Percentiles rank a stretch among this genome's conserved stretches.
Conservation (phyloP, 2,113 vertebrate genomes). For the Phyllopteryx taeniolatus region DNA sequence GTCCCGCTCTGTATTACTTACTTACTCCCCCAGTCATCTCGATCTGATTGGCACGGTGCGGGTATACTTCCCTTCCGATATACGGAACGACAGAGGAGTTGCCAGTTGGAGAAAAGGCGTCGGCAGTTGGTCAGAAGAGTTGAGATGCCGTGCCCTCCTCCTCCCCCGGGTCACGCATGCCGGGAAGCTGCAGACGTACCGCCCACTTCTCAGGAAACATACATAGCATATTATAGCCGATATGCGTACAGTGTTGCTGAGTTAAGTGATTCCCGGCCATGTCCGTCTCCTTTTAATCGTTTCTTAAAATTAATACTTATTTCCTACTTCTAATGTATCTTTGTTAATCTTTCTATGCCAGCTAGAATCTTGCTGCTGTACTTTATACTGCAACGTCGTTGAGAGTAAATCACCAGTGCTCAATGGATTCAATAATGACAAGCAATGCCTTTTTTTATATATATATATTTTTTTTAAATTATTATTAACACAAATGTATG, state of each 20-base stretch:
- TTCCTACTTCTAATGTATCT: too few species aligned
- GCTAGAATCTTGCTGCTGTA: too few species aligned
- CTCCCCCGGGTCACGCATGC: background rate
- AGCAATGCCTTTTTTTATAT: too few species aligned
- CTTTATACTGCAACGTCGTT: too few species aligned
- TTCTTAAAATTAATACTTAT: too few species aligned
- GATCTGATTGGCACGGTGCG: constrained; percentile 13
- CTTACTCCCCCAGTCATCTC: constrained; percentile 26
- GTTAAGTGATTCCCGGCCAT: background rate
- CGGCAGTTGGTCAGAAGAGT: constrained; percentile 22
- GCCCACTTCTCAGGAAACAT: background rate
- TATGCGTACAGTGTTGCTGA: background rate
- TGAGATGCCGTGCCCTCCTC: constrained; percentile 13
- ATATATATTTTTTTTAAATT: too few species aligned
- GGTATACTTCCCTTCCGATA: constrained; percentile 14
- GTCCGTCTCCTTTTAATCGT: too few species aligned
- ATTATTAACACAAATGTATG: too few species aligned
- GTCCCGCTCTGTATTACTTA: constrained; percentile 4
- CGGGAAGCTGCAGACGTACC: background rate
- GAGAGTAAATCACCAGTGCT: too few species aligned
- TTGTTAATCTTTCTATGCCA: too few species aligned
- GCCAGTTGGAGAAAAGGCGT: constrained; percentile 28
- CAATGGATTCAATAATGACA: too few species aligned
- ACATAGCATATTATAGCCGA: background rate
- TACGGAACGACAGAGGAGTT: constrained; percentile 44